Evolutionary conservation across 1,140 invertebrate genomes (phyloP).

Genomic region (Megalopta genalis): DNA sequence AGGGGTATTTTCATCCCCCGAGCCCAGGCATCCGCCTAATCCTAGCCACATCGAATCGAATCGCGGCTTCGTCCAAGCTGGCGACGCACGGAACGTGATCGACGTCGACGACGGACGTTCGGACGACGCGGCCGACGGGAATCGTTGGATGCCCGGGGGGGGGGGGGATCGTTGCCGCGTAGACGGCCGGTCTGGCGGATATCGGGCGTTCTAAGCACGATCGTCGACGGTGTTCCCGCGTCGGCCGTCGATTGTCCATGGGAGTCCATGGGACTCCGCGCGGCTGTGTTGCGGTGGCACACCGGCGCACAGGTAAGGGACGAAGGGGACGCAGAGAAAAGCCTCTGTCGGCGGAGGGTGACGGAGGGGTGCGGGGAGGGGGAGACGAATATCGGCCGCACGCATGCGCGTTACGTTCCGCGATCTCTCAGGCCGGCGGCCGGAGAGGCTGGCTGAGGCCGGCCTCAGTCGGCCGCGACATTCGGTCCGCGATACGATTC

Average conservation of each 20-base stretch:
- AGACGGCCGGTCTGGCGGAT: neutral
- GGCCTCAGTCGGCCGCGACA: constrained; percentile 79
- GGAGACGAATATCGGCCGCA: constrained; percentile 59
- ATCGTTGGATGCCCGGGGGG: too few species aligned
- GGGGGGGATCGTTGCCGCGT: neutral
- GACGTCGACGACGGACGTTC: too few species aligned
- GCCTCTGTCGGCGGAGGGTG: constrained; percentile 24
- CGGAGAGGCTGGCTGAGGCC: constrained; percentile 59
- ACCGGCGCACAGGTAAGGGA: constrained; percentile 47
- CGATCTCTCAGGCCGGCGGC: constrained; percentile 69
- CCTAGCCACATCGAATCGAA: too few species aligned
- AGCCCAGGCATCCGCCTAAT: too few species aligned
- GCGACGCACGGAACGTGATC: too few species aligned
- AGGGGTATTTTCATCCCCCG: too few species aligned
- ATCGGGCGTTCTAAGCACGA: neutral
- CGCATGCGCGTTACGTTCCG: constrained; percentile 76
- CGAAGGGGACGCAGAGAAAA: constrained; percentile 44
- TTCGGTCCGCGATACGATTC: constrained; percentile 78
- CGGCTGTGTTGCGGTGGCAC: constrained; percentile 40
- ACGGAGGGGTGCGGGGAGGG: constrained; percentile 52
- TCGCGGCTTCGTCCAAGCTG: too few species aligned
- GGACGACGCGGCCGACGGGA: too few species aligned
- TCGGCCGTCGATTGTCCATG: neutral
- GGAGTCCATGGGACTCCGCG: constrained; percentile 25
- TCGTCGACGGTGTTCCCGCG: neutral